A percentile compares a stretch with the other conserved stretches of the same genome.
Conservation (phyloP, 2,113 vertebrate species). For the Coracopsis vasa region DNA sequence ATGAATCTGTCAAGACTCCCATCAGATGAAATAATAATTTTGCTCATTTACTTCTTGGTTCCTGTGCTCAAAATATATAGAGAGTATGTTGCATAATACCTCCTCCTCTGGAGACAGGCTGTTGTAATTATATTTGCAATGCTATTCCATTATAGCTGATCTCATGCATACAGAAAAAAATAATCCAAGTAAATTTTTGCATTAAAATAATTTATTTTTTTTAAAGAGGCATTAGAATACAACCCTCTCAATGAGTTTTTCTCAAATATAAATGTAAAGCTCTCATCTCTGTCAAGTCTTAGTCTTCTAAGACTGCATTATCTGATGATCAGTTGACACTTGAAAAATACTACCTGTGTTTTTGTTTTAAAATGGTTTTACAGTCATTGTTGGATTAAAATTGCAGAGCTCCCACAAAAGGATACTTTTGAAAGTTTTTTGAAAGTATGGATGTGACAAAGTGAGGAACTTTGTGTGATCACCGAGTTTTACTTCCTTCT, state of each 20-base stretch:
- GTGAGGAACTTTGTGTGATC: not conserved
- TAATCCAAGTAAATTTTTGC: not conserved
- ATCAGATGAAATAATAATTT: conserved; percentile 32
- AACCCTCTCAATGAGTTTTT: not conserved
- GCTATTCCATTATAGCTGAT: not conserved
- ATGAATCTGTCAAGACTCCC: conserved; percentile 32
- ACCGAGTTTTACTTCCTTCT: not conserved
- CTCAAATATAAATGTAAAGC: not conserved
- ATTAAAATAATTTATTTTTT: not conserved
- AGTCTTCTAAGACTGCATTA: not conserved
- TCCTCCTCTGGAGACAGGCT: not conserved
- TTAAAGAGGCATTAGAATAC: not conserved
- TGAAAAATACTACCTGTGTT: not conserved
- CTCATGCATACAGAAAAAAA: not conserved
- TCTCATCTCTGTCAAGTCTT: not conserved
- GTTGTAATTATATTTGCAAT: not conserved
- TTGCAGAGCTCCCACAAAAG: not conserved
- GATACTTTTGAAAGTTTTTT: not conserved
- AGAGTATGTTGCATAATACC: not conserved
- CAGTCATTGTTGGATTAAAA: not conserved
- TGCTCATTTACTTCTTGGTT: conserved; percentile 7
- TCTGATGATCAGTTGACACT: not conserved
- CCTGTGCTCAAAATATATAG: not conserved
- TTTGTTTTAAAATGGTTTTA: not conserved
- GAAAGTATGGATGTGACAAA: not conserved